A percentile compares a stretch with the other conserved stretches of the same genome.
These are phyloP conservation scores for Helicoverpa armigera DNA, from an alignment of 1,140 invertebrate species.

Conservation along the genomic window DNA sequence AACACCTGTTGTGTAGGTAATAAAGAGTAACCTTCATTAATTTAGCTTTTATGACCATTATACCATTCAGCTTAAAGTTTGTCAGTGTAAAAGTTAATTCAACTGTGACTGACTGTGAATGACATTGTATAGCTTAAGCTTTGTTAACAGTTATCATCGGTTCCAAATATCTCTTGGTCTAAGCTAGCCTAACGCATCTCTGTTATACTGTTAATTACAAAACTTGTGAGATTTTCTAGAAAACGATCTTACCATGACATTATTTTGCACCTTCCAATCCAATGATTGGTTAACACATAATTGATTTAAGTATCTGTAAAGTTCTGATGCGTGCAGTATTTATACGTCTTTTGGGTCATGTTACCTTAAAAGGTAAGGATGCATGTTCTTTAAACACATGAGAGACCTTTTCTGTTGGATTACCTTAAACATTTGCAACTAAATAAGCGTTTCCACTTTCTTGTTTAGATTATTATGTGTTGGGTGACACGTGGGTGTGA, in stretches of 20 bases:
- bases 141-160: too few relatives aligned
- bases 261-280: neutral
- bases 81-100: too few relatives aligned
- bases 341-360: constrained; percentile 16
- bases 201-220: too few relatives aligned
- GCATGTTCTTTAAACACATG: constrained; percentile 42
- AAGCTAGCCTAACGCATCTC: too few relatives aligned
- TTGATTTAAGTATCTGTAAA: constrained; percentile 28
- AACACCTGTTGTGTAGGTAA: constrained; percentile 5
- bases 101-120: too few relatives aligned
- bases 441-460: constrained; percentile 4
- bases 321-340: constrained; percentile 13
- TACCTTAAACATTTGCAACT: constrained; percentile 15
- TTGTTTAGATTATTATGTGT: constrained; percentile 27
- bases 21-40: neutral
- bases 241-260: constrained; percentile 11
- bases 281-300: constrained; percentile 16
- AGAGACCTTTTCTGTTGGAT: constrained; percentile 1
- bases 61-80: too few relatives aligned
- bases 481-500: constrained; percentile 27
- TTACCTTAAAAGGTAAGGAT: constrained; percentile 40
- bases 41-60: too few relatives aligned
- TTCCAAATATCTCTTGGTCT: too few relatives aligned
- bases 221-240: neutral
- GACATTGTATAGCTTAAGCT: too few relatives aligned